Evolutionary conservation across 2,797 vertebrate genomes (phyloP).

Genomic region (Crypturellus tataupa): DNA sequence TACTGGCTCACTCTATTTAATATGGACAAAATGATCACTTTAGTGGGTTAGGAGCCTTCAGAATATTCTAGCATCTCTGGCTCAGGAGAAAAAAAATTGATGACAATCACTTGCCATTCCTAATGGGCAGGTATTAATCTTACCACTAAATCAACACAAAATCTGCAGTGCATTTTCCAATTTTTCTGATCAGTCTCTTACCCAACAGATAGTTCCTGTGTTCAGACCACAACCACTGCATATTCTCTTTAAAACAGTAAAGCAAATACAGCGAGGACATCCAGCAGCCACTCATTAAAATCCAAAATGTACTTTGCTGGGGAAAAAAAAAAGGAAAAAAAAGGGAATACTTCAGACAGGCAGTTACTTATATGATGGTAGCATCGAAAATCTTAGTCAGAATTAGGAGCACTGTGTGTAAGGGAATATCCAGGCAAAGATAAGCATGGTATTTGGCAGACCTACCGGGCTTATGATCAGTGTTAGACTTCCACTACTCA

Average conservation of each 20-base stretch:
- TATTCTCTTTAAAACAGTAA: constrained; percentile 76
- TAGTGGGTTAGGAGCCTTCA: neutral
- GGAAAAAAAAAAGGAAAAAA: neutral
- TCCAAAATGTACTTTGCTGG: constrained; percentile 84
- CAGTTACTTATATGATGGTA: neutral
- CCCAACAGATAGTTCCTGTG: constrained; percentile 82
- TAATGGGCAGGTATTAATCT: neutral
- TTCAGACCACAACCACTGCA: constrained; percentile 78
- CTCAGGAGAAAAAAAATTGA: neutral
- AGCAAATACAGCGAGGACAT: constrained; percentile 80
- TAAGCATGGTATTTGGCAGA: neutral
- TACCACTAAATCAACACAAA: neutral
- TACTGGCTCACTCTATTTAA: neutral
- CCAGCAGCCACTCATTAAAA: constrained; percentile 81
- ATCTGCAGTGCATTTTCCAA: neutral
- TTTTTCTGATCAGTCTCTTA: constrained; percentile 73
- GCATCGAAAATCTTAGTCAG: neutral
- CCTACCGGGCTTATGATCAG: neutral
- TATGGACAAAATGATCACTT: neutral
- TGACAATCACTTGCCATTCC: neutral
- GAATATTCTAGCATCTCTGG: neutral
- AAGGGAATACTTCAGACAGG: too few relatives aligned
- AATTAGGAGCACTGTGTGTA: neutral
- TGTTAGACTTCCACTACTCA: neutral
- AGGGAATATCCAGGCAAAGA: neutral